A percentile compares a stretch with the other conserved stretches of the same genome.
Conservation (phyloP, 2,888 invertebrate species). For the Melolontha melolontha region DNA sequence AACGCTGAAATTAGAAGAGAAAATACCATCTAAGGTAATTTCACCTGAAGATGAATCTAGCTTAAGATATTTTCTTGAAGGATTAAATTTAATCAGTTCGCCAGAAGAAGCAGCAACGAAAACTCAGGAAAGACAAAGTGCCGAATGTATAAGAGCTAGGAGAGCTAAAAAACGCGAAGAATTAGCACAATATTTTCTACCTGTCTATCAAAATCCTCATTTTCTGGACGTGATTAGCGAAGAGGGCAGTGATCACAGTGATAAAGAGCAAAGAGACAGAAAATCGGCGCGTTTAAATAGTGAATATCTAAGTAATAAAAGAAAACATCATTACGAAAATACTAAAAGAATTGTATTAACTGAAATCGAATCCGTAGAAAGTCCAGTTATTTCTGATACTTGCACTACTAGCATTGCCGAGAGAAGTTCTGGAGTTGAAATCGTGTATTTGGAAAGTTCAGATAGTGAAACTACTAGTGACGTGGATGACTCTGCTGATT, state of each 20-base stretch:
- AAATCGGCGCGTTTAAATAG: not conserved
- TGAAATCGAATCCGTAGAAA: conserved; percentile 69
- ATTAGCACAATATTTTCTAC: conserved; percentile 70
- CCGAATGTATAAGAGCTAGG: conserved; percentile 60
- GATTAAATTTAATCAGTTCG: conserved; percentile 69
- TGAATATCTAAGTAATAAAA: not conserved
- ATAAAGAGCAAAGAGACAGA: conserved; percentile 60
- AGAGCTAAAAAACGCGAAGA: conserved; percentile 69
- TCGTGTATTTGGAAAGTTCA: conserved; percentile 75
- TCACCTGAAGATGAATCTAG: conserved; percentile 71
- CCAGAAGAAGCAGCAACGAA: conserved; percentile 61
- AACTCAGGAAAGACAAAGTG: conserved; percentile 49
- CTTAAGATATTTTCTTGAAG: conserved; percentile 69
- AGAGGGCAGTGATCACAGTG: conserved; percentile 78
- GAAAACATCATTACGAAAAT: conserved; percentile 14
- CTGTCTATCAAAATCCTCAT: conserved; percentile 72
- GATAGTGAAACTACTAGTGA: conserved; percentile 29
- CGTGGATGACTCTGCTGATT: conserved; percentile 64
- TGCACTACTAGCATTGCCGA: conserved; percentile 64
- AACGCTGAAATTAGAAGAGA: conserved; percentile 37
- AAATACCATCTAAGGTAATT: conserved; percentile 55
- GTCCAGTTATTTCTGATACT: conserved; percentile 65
- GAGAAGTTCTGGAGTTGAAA: conserved; percentile 69
- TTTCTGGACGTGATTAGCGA: conserved; percentile 83
- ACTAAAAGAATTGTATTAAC: conserved; percentile 65